phyloP scores from a whole-genome alignment of 2,113 vertebrate species.

The Chaetura pelagica region DNA sequence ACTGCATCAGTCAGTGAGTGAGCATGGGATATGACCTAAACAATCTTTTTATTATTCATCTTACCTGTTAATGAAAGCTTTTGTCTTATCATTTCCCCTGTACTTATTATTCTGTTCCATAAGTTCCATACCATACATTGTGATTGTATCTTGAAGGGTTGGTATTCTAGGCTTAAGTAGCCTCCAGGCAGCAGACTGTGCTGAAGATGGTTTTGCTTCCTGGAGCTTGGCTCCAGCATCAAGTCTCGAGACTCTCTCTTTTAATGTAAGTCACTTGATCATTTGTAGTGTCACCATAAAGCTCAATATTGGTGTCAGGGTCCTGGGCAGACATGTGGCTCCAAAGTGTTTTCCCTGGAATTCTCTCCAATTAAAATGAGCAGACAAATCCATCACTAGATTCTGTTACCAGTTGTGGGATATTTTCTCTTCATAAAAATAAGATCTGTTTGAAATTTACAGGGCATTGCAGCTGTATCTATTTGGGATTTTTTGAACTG shows the following conservation, averaged over 20 bases:
- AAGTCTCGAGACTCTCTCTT: neutral
- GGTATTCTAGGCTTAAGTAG: neutral
- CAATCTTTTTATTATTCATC: neutral
- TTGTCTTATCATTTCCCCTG: neutral
- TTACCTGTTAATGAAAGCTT: neutral
- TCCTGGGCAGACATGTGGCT: neutral
- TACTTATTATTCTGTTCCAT: neutral
- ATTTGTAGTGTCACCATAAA: neutral
- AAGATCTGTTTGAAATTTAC: neutral
- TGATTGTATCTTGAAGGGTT: neutral
- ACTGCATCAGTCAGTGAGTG: neutral
- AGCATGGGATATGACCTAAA: neutral
- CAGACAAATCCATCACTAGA: neutral
- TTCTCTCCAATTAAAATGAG: neutral
- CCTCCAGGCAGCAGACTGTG: neutral
- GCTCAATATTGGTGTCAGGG: neutral
- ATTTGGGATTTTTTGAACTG: neutral
- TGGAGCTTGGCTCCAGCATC: neutral
- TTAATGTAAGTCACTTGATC: neutral
- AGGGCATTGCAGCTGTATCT: neutral
- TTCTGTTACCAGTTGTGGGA: neutral
- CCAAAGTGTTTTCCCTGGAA: neutral
- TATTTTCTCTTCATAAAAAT: neutral
- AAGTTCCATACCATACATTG: neutral
- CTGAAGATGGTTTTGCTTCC: neutral